Evolutionary conservation across 2,888 invertebrate genomes (phyloP).

Genomic region (Habroteleia sp.): DNA sequence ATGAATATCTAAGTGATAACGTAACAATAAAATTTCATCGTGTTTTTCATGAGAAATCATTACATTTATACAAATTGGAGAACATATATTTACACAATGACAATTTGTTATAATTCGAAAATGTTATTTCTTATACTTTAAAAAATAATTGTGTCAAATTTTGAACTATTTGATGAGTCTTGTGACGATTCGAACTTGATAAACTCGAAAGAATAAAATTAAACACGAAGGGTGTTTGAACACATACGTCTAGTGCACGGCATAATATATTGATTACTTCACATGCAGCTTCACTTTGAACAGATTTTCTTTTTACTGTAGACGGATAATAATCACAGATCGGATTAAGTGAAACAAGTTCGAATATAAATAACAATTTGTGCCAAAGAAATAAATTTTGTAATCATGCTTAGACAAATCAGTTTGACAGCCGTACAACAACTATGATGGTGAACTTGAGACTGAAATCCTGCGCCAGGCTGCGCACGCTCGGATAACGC

Average conservation of each 20-base stretch:
- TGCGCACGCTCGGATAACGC: slow-evolving; percentile 46
- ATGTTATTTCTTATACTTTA: too few relatives aligned
- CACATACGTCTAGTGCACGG: slow-evolving; percentile 64
- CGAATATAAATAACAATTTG: slow-evolving; percentile 12
- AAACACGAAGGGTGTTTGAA: slow-evolving; percentile 46
- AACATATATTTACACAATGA: too few relatives aligned
- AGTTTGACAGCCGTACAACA: slow-evolving; percentile 6
- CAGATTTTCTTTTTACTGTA: slow-evolving; percentile 34
- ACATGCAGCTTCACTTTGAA: slow-evolving; percentile 49
- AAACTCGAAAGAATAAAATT: slow-evolving; percentile 11
- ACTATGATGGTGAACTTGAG: slow-evolving; percentile 45
- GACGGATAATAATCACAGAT: slow-evolving; percentile 44
- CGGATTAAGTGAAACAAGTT: slow-evolving; percentile 6
- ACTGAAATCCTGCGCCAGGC: slow-evolving; percentile 51
- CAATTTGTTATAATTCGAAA: too few relatives aligned
- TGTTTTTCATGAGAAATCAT: neutral
- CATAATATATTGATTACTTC: slow-evolving; percentile 64
- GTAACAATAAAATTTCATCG: slow-evolving; percentile 17
- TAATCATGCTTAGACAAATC: slow-evolving; percentile 45
- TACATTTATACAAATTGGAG: too few relatives aligned
- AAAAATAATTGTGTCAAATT: too few relatives aligned
- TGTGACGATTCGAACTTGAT: too few relatives aligned
- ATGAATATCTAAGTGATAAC: slow-evolving; percentile 17
- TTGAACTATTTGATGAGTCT: too few relatives aligned
- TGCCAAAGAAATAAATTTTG: slow-evolving; percentile 8